Base-by-base conservation (phyloP, 1,140 invertebrate genomes). In the Drosophila ercepeae region DNA sequence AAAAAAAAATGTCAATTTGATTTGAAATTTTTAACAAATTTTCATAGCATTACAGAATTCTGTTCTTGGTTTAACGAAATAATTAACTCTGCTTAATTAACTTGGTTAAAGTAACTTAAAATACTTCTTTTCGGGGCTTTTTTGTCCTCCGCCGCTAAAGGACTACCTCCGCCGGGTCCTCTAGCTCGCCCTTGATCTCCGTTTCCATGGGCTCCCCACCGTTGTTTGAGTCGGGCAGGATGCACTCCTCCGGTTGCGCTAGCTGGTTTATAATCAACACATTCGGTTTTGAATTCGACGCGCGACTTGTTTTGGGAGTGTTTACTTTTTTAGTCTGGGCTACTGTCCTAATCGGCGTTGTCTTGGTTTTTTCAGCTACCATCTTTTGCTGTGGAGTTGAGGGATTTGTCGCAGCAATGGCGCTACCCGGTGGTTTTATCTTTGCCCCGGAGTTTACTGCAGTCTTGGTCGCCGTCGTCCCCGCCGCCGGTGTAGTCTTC, bases 51-150 rank as follows among this genome's bases (percentile, higher is more conserved):
- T 64, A 67, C 0, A 42, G 7, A 44, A 42, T 67, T 65, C 36
- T 51, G 34, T 23, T 64, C 19, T 52, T 52, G 63, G 63, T 34
- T 67, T 39, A 67, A 71, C 68, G 45, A 29, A 50, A 45, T 9
- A 41, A 54, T 25, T 67, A 74, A 59, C 42, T 50, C 34, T 34
- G 14, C 25, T 52, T 61, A 76, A 29, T 51, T 44, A 44, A 61
- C n/a, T 44, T 16, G 34, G 50, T 44, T 64, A 83, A 86, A 75
- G 71, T 83, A 86, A 79, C 81, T 79, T 83, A 79, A 51, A 68
- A 75, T 79, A 83, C 81, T 79, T 86, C 67, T 18, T 13, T 39
- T 48, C 46, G 19, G 21, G 18, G 29, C 16, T 27, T 64, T 7
- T 19, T 39, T 7, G 9, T 4, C 19, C 23, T 52, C 9, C 14